Base-by-base conservation (phyloP, 2,113 vertebrate species). In the Lichenostomus cassidix region DNA sequence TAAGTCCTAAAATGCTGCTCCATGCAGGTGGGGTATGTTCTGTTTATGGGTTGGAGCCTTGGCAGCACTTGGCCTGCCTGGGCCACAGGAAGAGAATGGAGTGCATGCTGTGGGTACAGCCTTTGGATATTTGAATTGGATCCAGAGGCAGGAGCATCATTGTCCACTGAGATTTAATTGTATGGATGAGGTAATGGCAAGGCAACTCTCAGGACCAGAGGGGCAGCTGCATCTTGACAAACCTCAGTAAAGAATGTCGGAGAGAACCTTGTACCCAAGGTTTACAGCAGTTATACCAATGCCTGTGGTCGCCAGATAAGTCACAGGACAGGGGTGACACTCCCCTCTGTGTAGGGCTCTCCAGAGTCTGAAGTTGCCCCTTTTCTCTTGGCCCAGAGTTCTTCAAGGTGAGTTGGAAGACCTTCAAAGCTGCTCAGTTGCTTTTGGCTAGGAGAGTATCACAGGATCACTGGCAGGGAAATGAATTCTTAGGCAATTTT, bases 1-100 rank as follows among this genome's bases (percentile, higher is more conserved):
- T 99, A 98, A 99, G 99, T 98, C 17, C 75, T 68, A 50, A 85
- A n/a, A 14, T 0, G 1, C 49, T 39, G 62, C 41, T 47, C 42
- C 42, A 2, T 1, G 0, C 69, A 56, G 33, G n/a, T 87, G 83
- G 73, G 85, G 12, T 27, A 1, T 28, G 33, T 29, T 42, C 22
- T 16, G 4, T 5, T 73, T 83, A 73, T 10, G 78, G 42, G 39
- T 46, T 37, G n/a, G 8, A 19, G 33, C 44, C 53, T 10, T 25
- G 62, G 25, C 50, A 42, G 37, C 28, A 4, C 37, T 77, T 74
- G 16, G 55, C 47, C 77, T 87, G 59, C 42, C 68, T 47, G 59
- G 74, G 60, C 60, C 8, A 0, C 10, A 63, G 71, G 9, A 67
- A 25, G 25, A 53, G 60, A 68, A 39, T 22, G 77, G 69, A 83